Percentiles rank a stretch among this genome's conserved stretches.
Evolutionary conservation across 2,797 vertebrate genomes (phyloP).

Genomic region (Typhlichthys subterraneus): DNA sequence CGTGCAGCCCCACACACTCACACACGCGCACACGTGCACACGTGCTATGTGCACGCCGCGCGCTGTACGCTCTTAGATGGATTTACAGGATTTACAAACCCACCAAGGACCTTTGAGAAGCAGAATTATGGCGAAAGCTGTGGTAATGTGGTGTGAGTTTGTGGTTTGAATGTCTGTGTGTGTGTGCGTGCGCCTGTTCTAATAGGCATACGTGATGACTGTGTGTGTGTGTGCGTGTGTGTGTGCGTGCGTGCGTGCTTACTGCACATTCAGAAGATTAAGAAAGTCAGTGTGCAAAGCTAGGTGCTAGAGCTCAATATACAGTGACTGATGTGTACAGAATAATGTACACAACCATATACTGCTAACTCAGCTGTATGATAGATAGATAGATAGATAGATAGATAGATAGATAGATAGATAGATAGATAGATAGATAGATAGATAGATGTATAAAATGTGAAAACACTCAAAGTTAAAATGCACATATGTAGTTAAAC

Average conservation of each 20-base stretch:
- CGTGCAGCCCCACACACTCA: conserved; percentile 9
- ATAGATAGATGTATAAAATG: too few species aligned
- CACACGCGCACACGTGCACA: conserved; percentile 2
- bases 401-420: too few species aligned
- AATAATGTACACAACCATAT: too few species aligned
- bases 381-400: too few species aligned
- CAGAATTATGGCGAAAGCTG: conserved; percentile 45
- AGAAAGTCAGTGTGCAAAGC: not conserved
- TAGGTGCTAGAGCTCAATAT: too few species aligned
- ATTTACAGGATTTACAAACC: conserved; percentile 45
- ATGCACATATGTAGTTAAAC: too few species aligned
- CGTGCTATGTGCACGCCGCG: conserved; percentile 18
- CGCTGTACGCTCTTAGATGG: conserved; percentile 26
- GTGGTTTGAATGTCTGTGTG: not conserved
- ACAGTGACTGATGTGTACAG: too few species aligned
- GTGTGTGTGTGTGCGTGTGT: conserved; percentile 2
- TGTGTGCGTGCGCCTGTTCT: not conserved
- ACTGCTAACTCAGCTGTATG: too few species aligned
- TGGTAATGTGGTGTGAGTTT: conserved; percentile 9
- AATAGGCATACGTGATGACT: not conserved
- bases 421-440: too few species aligned
- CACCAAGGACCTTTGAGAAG: conserved; percentile 39
- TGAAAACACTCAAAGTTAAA: too few species aligned
- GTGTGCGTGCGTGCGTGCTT: not conserved
- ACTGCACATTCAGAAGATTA: not conserved